Percentiles rank a stretch among this genome's conserved stretches.
Evolutionary conservation across 2,113 vertebrate species (phyloP).

Genomic region (Bubalus kerabau): DNA sequence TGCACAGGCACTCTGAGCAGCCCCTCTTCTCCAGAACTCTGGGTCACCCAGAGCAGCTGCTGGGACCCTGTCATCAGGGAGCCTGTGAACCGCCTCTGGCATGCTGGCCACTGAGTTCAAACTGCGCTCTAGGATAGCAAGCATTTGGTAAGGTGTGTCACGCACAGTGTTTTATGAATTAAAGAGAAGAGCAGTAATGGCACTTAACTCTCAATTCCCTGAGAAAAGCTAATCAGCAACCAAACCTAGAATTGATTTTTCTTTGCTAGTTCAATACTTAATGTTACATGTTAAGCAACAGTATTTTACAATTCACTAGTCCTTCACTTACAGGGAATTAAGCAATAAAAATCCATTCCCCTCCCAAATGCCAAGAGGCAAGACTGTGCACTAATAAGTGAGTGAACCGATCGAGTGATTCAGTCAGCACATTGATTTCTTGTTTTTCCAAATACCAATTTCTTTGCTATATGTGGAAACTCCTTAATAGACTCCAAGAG

Average conservation of each 20-base stretch:
- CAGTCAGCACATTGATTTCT: slow-evolving; percentile 59
- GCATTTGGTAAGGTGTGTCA: background rate
- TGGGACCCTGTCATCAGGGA: background rate
- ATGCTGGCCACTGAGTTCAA: background rate
- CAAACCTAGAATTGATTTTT: slow-evolving; percentile 76
- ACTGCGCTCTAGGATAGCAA: background rate
- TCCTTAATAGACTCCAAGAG: background rate
- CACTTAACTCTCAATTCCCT: slow-evolving; percentile 61
- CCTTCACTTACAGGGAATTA: slow-evolving; percentile 79
- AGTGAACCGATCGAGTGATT: slow-evolving; percentile 56
- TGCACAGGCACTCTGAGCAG: rapidly evolving
- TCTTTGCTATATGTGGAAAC: background rate
- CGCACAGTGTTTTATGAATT: slow-evolving; percentile 45
- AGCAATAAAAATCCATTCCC: slow-evolving; percentile 80
- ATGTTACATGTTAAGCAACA: slow-evolving; percentile 77
- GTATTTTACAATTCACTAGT: slow-evolving; percentile 78
- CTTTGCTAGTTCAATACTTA: slow-evolving; percentile 78
- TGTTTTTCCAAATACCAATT: slow-evolving; percentile 50
- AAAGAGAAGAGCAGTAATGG: slow-evolving; percentile 57
- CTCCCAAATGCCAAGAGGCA: slow-evolving; percentile 71
- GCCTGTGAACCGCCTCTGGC: background rate
- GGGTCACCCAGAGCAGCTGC: background rate
- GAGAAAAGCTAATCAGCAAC: slow-evolving; percentile 74
- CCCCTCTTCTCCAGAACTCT: background rate
- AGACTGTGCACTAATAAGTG: slow-evolving; percentile 45